Base-by-base conservation (phyloP, 2,888 invertebrate species). In the Tholera decimalis region DNA sequence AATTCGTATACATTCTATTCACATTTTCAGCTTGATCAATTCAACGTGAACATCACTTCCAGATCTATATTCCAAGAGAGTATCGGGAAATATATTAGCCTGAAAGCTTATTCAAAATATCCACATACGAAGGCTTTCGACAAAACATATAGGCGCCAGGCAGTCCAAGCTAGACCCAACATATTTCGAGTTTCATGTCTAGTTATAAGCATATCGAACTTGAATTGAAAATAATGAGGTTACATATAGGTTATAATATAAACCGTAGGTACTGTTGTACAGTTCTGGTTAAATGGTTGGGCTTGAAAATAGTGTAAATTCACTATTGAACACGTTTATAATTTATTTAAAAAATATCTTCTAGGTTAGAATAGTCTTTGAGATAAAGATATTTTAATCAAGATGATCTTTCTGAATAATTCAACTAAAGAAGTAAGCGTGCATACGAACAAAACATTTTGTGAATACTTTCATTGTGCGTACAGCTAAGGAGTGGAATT, bases 141-240 rank as follows among this genome's bases (percentile, higher is more conserved):
- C 24, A 24, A 22, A 59, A 54, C 46, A 43, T 9, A 18, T 2
- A 35, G 78, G 67, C 74, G 74, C 65, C 79, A 53, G 53, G 44
- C 54, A 20, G 44, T 24, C 54, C 58, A 39, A 7, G 41, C 56
- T 37, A 11, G n/a, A 51, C 53, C 61, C 46, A 43, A 63, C 69
- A 63, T 58, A 7, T 60, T 62, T 55, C 43, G 37, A 30, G 43
- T 37, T 68, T 51, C 44, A 68, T 59, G 60, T 41, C 44, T 64
- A 46, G n/a, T 43, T n/a, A 62, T 68, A 39, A 60, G 46, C 62
- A 68, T 57, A 77, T 80, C 65, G 59, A 20, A 39, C n/a, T n/a
- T n/a, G n/a, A n/a, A n/a, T n/a, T n/a, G n/a, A n/a, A n/a, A n/a
- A n/a, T n/a, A n/a, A n/a, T n/a, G n/a, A n/a, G n/a, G n/a, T n/a